These are phyloP conservation scores for Caenorhabditis remanei DNA, from an alignment of 1,140 invertebrate genomes.

Conservation along the genomic window DNA sequence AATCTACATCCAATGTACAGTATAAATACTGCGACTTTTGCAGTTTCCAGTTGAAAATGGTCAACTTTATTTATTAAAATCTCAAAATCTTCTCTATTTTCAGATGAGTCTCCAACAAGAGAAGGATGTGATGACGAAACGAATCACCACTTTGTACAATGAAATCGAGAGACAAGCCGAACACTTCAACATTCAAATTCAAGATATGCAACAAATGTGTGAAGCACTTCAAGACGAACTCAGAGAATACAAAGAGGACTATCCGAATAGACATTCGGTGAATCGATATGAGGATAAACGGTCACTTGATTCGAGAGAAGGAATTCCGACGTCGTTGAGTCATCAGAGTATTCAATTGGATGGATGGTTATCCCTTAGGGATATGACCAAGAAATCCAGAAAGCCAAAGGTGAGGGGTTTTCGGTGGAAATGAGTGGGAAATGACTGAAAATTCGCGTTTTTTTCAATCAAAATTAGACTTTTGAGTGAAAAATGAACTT, in stretches of 20 bases:
- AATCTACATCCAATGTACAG: too few relatives aligned
- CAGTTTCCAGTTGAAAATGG: not conserved
- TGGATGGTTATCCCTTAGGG: not conserved
- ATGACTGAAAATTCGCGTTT: too few relatives aligned
- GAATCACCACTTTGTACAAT: not conserved
- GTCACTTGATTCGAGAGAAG: slow-evolving; percentile 57
- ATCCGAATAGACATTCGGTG: not conserved
- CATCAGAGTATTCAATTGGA: slow-evolving; percentile 2
- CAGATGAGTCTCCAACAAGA: slow-evolving; percentile 41
- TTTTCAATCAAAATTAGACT: too few relatives aligned
- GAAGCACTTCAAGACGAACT: slow-evolving; percentile 22
- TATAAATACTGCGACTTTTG: too few relatives aligned
- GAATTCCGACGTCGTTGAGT: slow-evolving; percentile 6
- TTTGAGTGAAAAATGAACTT: too few relatives aligned
- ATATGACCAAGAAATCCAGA: slow-evolving; percentile 8
- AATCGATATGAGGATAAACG: slow-evolving; percentile 40
- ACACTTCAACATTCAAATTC: slow-evolving; percentile 40
- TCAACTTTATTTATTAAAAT: not conserved
- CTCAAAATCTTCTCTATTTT: not conserved
- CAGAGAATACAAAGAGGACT: slow-evolving; percentile 23
- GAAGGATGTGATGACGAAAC: not conserved
- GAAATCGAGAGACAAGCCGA: slow-evolving; percentile 22
- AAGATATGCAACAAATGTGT: not conserved
- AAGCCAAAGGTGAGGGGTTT: not conserved
- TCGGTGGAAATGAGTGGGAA: too few relatives aligned